Evolutionary conservation across 2,888 invertebrate species (phyloP).

Genomic region (Eilema sororculum): DNA sequence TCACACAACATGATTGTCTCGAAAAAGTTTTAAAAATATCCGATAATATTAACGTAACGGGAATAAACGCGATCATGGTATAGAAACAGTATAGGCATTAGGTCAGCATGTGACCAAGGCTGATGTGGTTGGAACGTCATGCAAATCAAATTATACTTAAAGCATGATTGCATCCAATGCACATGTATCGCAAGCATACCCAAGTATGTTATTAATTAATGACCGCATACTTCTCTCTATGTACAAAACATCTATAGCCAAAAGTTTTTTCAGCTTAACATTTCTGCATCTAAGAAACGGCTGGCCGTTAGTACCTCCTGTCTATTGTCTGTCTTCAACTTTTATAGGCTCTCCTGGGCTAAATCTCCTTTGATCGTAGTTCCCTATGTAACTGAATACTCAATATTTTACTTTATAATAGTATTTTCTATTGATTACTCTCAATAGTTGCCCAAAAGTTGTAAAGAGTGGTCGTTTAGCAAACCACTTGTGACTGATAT

Average conservation of each 20-base stretch:
- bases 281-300: neutral
- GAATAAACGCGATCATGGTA: too few relatives aligned
- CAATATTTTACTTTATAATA: slow-evolving; percentile 1
- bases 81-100: too few relatives aligned
- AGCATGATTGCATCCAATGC: too few relatives aligned
- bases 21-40: too few relatives aligned
- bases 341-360: neutral
- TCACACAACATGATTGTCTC: neutral
- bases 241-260: neutral
- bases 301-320: neutral
- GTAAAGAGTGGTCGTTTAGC: slow-evolving; percentile 52
- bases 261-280: neutral
- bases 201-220: too few relatives aligned
- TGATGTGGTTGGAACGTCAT: too few relatives aligned
- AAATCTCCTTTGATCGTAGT: neutral
- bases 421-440: slow-evolving; percentile 17
- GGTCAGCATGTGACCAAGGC: too few relatives aligned
- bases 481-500: slow-evolving; percentile 70
- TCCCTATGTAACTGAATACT: neutral
- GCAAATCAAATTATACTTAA: too few relatives aligned
- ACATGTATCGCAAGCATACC: too few relatives aligned
- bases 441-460: slow-evolving; percentile 49
- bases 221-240: too few relatives aligned
- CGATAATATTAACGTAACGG: too few relatives aligned
- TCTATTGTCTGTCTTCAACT: neutral